Evolutionary conservation across 2,113 vertebrate genomes (phyloP), one percentile per base, ranked within the genome.

Genomic region (Aldabrachelys gigantea): DNA sequence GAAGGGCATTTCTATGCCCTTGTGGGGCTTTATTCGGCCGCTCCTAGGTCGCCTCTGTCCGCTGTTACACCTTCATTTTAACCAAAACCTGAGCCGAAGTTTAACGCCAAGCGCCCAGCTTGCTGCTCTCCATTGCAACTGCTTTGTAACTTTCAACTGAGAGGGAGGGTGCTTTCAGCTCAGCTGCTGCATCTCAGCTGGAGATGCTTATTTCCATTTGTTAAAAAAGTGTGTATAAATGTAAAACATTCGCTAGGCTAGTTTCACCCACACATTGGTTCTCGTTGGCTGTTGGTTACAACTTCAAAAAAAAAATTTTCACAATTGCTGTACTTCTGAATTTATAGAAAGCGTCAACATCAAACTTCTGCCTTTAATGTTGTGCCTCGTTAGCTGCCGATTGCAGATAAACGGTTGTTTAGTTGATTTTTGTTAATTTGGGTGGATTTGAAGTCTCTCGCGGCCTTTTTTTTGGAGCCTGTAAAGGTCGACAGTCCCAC

Each of bases 31-130:
- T 87, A 87, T 94, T 86, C n/a, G 62, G 52, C 96, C 96, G 89
- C 88, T 81, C 92, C 88, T 83, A 1, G 90, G 53, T 65, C 49
- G 89, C 81, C 94, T 95, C 95, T 92, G 91, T 31, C 69, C 13
- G 91, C 93, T 80, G 35, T 93, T 87, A 91, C 97, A 22, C 94
- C 90, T 88, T 69, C 95, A 89, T 56, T 76, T 93, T 69, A 88
- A 57, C 95, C 88, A 91, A 89, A 62, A 88, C 54, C 84, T 93
- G 47, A 89, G 38, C 93, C 96, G 56, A 97, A 97, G 84, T 97
- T 97, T 17, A 76, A 75, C 78, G 50, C 24, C 69, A 11, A 56
- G 52, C 78, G 52, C 87, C 93, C 93, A 49, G 0, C 0, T 76
- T 78, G 94, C 94, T 94, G 94, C 96, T 59, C 57, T 17, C 95